Percentiles rank a stretch among this genome's conserved stretches.
These are phyloP conservation scores for Adrianichthys oophorus DNA, from an alignment of 2,797 vertebrate genomes.

Conservation along the genomic window DNA sequence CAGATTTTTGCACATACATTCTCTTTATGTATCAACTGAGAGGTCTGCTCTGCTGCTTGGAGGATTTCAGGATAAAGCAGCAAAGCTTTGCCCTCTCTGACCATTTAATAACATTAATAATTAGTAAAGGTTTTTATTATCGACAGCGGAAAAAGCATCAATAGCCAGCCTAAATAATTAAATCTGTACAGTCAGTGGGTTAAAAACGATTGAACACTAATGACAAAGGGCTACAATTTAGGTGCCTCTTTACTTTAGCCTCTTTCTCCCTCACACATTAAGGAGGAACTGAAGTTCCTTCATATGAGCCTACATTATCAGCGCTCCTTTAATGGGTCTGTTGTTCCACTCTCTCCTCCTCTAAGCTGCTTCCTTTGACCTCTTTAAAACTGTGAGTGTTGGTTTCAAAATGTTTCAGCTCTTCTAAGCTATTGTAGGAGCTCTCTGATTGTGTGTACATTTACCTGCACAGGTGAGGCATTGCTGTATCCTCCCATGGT, in stretches of 20 bases:
- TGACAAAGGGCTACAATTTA: slow-evolving; percentile 76
- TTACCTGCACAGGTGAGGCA: slow-evolving; percentile 95
- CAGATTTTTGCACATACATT: slow-evolving; percentile 25
- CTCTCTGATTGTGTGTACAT: not conserved
- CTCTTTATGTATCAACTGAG: slow-evolving; percentile 14
- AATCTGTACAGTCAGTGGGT: slow-evolving; percentile 81
- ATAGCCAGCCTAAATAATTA: slow-evolving; percentile 83
- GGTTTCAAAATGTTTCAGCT: slow-evolving; percentile 18
- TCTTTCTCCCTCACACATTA: slow-evolving; percentile 58
- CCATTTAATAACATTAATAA: slow-evolving; percentile 89
- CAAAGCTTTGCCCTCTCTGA: slow-evolving; percentile 75
- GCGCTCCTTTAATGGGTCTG: slow-evolving; percentile 50
- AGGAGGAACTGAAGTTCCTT: slow-evolving; percentile 61
- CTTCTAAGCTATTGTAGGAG: not conserved
- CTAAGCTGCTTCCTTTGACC: slow-evolving; percentile 19
- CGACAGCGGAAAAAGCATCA: slow-evolving; percentile 82
- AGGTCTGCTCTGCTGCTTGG: slow-evolving; percentile 39
- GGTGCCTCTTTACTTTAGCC: slow-evolving; percentile 63
- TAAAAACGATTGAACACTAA: slow-evolving; percentile 82
- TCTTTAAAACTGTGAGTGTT: no score
- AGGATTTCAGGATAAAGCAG: slow-evolving; percentile 64
- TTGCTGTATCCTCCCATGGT: slow-evolving; percentile 98
- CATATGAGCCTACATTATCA: slow-evolving; percentile 60
- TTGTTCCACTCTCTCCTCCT: slow-evolving; percentile 32
- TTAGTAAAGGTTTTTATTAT: slow-evolving; percentile 87